A percentile compares a stretch with the other conserved stretches of the same genome.
These are phyloP conservation scores for Rambutsinella grinnellia DNA, from an alignment of 2,888 invertebrate species.

Conservation along the genomic window DNA sequence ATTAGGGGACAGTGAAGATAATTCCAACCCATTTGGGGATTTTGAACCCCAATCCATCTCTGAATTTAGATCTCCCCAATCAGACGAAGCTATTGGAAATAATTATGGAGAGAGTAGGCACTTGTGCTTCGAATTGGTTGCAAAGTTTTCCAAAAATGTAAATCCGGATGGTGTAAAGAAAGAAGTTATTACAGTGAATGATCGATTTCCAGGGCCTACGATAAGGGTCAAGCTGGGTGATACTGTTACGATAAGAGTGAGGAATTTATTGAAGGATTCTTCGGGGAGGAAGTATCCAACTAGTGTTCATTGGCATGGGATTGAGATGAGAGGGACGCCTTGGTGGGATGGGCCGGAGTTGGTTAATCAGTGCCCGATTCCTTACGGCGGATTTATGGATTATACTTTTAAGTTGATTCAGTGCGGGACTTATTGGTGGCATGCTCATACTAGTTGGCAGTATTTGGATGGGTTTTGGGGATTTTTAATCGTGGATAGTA, in stretches of 20 bases:
- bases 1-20: too few relatives aligned
- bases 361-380: conserved; percentile 70
- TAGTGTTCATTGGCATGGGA: conserved; percentile 73
- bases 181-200: conserved; percentile 20
- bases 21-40: too few relatives aligned
- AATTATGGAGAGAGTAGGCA: too few relatives aligned
- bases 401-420: conserved; percentile 55
- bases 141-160: not conserved
- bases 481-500: conserved; percentile 5
- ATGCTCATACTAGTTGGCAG: conserved; percentile 30
- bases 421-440: conserved; percentile 32
- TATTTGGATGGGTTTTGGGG: conserved; percentile 38
- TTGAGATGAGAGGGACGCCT: conserved; percentile 67
- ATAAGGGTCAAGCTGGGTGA: not conserved
- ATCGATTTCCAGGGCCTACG: conserved; percentile 30
- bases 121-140: conserved; percentile 3
- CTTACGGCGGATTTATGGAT: conserved; percentile 66
- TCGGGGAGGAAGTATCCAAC: conserved; percentile 58
- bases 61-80: too few relatives aligned
- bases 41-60: too few relatives aligned
- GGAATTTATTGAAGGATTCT: not conserved
- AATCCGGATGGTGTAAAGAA: conserved; percentile 25
- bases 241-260: not conserved
- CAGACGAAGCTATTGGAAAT: too few relatives aligned
- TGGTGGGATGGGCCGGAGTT: conserved; percentile 71